These are phyloP conservation scores for Prionchulus punctatus DNA, from an alignment of 2,888 invertebrate species.

Conservation along the genomic window DNA sequence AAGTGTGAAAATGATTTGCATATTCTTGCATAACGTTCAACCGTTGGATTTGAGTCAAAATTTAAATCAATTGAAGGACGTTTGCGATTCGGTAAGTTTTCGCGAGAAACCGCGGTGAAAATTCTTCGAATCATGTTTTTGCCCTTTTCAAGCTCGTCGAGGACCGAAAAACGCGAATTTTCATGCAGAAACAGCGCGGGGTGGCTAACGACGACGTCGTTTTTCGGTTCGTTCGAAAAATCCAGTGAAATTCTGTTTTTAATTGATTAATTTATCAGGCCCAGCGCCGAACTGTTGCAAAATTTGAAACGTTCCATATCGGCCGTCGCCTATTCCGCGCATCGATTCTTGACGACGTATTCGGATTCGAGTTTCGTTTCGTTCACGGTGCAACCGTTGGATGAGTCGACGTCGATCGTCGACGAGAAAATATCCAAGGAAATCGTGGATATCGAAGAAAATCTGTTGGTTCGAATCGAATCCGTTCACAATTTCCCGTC, in stretches of 20 bases:
- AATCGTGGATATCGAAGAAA: constrained; percentile 27
- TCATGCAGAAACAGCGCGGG: no score
- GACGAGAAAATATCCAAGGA: constrained; percentile 20
- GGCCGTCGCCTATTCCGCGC: neutral
- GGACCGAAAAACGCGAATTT: neutral
- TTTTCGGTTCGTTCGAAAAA: no score
- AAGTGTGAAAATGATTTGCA: constrained; percentile 34
- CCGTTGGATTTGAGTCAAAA: constrained; percentile 27
- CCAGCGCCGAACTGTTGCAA: neutral
- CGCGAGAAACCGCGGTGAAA: no score
- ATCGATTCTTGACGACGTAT: neutral
- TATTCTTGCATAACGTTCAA: constrained; percentile 31
- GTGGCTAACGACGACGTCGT: no score
- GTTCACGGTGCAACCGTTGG: neutral
- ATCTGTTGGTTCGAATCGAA: constrained; percentile 33
- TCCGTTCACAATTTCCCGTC: constrained; percentile 25
- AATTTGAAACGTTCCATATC: neutral
- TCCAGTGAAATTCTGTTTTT: no score
- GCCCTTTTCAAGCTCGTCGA: neutral
- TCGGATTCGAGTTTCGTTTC: neutral
- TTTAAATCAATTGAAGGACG: neutral
- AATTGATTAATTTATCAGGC: no score
- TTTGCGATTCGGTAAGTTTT: neutral
- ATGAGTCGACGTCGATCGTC: neutral
- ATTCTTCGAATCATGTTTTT: no score